These are phyloP conservation scores for Platorchestia sp. DNA, from an alignment of 1,140 invertebrate species.

Conservation along the genomic window DNA sequence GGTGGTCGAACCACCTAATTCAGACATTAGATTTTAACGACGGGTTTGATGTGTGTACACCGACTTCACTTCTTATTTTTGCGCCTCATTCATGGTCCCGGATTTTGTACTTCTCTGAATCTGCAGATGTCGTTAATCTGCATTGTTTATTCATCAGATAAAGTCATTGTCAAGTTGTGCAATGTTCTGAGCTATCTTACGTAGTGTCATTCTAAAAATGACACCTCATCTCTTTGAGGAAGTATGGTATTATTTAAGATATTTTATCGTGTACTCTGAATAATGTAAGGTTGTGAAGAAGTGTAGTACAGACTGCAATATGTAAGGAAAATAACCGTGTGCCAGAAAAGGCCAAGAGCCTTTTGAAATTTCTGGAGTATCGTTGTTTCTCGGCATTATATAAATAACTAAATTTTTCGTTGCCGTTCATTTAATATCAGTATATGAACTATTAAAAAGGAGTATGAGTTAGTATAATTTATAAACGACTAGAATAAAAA, in stretches of 20 bases:
- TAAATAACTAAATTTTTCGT: not conserved
- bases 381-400: not conserved
- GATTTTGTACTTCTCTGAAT: not conserved
- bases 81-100: too few species aligned
- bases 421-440: not conserved
- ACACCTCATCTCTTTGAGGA: not conserved
- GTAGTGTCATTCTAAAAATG: not conserved
- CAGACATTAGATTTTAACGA: too few species aligned
- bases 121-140: not conserved
- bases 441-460: not conserved
- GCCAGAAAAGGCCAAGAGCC: not conserved
- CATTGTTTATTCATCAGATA: not conserved
- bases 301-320: not conserved
- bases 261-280: not conserved
- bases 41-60: too few species aligned
- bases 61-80: too few species aligned
- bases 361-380: not conserved
- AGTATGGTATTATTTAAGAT: not conserved
- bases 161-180: not conserved
- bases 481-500: too few species aligned
- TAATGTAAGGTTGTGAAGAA: not conserved
- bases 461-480: too few species aligned
- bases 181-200: not conserved
- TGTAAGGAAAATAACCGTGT: not conserved
- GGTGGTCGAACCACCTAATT: too few species aligned